These are phyloP conservation scores for Heliconius ismenius DNA, from an alignment of 2,888 invertebrate genomes.

Conservation along the genomic window DNA sequence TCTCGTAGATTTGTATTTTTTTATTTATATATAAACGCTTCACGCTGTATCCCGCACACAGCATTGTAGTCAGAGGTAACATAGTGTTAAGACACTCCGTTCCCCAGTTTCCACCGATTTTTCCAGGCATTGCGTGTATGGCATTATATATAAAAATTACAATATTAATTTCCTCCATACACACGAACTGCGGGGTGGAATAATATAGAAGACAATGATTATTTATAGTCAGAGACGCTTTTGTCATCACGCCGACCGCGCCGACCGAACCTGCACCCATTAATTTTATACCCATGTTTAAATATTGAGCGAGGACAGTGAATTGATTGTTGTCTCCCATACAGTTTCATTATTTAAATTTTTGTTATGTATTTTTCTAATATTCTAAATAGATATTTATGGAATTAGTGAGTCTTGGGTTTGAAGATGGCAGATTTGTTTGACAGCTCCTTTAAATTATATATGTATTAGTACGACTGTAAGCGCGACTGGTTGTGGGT, in stretches of 20 bases:
- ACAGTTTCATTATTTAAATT: constrained; percentile 26
- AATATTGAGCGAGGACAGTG: constrained; percentile 57
- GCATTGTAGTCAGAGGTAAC: no score
- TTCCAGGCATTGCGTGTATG: no score
- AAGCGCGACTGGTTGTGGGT: no score
- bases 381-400: background rate
- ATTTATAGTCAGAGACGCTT: constrained; percentile 65
- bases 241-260: constrained; percentile 62
- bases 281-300: constrained; percentile 59
- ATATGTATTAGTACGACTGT: background rate
- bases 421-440: background rate
- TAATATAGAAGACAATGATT: constrained; percentile 67
- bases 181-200: constrained; percentile 68
- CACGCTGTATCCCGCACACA: no score
- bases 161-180: constrained; percentile 68
- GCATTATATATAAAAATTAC: constrained; percentile 9
- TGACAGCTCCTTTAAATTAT: background rate
- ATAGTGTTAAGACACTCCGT: no score
- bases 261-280: constrained; percentile 54
- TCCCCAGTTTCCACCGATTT: no score
- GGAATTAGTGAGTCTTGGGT: background rate
- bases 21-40: no score
- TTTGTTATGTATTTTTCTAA: constrained; percentile 14
- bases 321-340: constrained; percentile 50
- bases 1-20: no score